Conservation (phyloP, 2,888 invertebrate genomes). For the Anagyrus pseudococci region DNA sequence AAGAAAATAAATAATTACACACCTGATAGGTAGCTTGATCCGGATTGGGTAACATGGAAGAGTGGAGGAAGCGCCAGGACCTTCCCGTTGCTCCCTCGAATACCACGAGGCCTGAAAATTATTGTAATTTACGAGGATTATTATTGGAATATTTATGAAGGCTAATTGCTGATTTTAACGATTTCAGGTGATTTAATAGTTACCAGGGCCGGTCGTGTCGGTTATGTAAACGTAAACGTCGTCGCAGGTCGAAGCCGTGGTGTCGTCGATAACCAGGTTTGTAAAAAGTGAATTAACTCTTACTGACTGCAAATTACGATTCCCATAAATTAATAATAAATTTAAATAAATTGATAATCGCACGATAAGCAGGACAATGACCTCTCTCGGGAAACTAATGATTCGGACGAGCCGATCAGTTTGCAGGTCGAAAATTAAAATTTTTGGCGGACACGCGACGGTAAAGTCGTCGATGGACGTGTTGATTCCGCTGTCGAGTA, state of each 20-base stretch:
- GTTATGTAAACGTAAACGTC: conserved; percentile 81
- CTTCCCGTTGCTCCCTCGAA: conserved; percentile 77
- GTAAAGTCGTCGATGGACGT: conserved; percentile 75
- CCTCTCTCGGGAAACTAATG: conserved; percentile 76
- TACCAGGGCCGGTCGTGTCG: conserved; percentile 83
- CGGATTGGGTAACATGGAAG: conserved; percentile 86
- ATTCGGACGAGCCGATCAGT: conserved; percentile 75
- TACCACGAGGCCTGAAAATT: conserved; percentile 63
- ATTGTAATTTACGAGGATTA: neutral
- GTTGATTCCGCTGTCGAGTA: conserved; percentile 78
- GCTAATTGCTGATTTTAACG: neutral
- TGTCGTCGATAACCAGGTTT: conserved; percentile 81
- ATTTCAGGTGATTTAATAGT: conserved; percentile 16
- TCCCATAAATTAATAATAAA: no score
- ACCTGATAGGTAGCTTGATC: conserved; percentile 75
- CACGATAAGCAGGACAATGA: conserved; percentile 26
- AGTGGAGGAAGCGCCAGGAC: conserved; percentile 82
- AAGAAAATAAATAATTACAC: neutral
- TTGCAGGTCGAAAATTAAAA: conserved; percentile 79
- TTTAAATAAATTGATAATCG: no score
- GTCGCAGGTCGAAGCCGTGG: conserved; percentile 73
- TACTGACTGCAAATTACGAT: conserved; percentile 66
- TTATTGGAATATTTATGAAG: neutral
- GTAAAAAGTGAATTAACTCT: conserved; percentile 80
- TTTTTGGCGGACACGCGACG: conserved; percentile 78